Evolutionary conservation across 2,888 invertebrate species (phyloP), one percentile per base, ranked within the genome.

Genomic region (Athalia cordata): DNA sequence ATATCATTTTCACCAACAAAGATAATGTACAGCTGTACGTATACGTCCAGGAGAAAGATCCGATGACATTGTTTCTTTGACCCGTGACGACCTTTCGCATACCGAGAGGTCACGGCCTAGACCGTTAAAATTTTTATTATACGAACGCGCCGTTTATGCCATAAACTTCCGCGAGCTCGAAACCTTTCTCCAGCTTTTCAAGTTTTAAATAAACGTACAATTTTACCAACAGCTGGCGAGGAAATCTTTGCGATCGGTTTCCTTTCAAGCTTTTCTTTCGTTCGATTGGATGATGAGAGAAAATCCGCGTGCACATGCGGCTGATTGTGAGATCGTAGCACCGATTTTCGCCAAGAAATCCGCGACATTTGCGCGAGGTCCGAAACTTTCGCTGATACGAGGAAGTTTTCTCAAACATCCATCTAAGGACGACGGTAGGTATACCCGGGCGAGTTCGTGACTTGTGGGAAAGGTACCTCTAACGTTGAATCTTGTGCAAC

Each of bases 321-420:
- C 29, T 2, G n/a, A n/a, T n/a, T n/a, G n/a, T n/a, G 2, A 29
- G 29, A 29, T 29, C 29, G 29, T 29, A 29, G 29, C 29, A 29
- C 29, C 29, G 29, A 29, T 29, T 29, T 29, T 29, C 29, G 29
- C 29, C 29, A 29, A 29, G 29, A 29, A 2, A 29, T 29, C 29
- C 29, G 29, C 2, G 29, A 2, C 29, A 29, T 29, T 29, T 29
- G 52, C 68, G n/a, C 29, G 68, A 50, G 52, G 45, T 45, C 72
- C 57, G 72, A 43, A 5, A 84, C 86, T 86, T 85, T 86, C 86
- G 83, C 86, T 83, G 84, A 85, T 85, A 85, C 86, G 84, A 86
- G 85, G 85, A 86, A 86, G 84, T 86, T 85, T 84, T 85, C 84
- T 47, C 52, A 72, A 59, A 72, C 59, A 72, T 47, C 72, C 72